These are phyloP conservation scores for Pseudoatta argentina DNA, from an alignment of 1,140 invertebrate species.

Conservation along the genomic window DNA sequence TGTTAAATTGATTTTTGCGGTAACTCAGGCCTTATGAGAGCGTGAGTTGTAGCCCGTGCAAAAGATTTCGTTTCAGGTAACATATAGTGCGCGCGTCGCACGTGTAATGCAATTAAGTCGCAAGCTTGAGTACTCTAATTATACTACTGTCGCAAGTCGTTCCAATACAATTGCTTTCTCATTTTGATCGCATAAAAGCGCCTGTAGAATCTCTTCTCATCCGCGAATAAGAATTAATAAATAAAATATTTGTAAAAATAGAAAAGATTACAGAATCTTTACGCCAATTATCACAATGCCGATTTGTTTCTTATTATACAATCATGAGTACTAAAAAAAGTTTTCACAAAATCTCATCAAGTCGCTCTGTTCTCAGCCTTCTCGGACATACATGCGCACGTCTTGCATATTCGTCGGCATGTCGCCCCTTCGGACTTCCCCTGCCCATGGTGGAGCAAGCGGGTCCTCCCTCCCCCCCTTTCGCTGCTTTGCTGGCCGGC, in stretches of 20 bases:
- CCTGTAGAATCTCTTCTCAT: neutral
- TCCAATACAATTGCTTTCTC: neutral
- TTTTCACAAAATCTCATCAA: slow-evolving; percentile 44
- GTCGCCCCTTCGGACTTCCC: slow-evolving; percentile 42
- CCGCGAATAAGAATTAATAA: neutral
- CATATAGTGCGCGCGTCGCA: neutral
- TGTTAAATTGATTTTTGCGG: slow-evolving; percentile 37
- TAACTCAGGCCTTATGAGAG: neutral
- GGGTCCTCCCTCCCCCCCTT: neutral
- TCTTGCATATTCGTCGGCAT: slow-evolving; percentile 19
- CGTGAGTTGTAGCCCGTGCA: neutral
- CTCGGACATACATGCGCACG: slow-evolving; percentile 9
- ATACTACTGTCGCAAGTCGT: neutral
- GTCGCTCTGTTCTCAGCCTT: slow-evolving; percentile 20
- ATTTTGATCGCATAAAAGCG: neutral
- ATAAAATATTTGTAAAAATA: neutral
- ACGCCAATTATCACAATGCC: neutral
- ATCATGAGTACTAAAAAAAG: neutral
- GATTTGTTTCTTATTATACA: neutral
- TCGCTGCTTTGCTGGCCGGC: neutral
- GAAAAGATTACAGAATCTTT: neutral
- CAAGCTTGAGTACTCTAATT: neutral
- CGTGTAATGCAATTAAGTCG: neutral
- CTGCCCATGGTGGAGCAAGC: neutral
- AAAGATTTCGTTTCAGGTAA: neutral